Base-by-base conservation (phyloP, 2,797 vertebrate genomes). In the Sebastes matsubarae region DNA sequence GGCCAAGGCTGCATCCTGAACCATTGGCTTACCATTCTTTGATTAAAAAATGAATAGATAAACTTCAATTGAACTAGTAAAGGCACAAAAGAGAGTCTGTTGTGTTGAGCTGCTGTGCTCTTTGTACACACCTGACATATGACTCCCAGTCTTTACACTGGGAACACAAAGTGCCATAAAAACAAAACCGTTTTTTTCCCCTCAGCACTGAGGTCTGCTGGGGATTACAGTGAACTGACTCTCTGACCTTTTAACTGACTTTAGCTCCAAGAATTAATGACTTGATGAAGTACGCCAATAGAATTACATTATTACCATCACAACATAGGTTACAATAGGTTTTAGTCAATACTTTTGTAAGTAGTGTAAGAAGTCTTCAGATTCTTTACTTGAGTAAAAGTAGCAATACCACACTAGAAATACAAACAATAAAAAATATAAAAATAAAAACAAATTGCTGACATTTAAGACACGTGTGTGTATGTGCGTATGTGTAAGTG, bases 71-170 rank as follows among this genome's bases (percentile, higher is more conserved):
- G 77, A 87, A 75, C 67, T 16, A 65, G 18, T 83, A 69, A 84
- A 70, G 38, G 75, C 85, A 86, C 78, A 87, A 83, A 73, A 77
- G 74, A 77, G 74, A 73, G 79, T 75, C 59, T 0, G 34, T 82
- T 90, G 72, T 81, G 76, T 79, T 61, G 77, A 90, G 72, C 85
- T 79, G 71, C 60, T 81, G 79, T 69, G 68, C 67, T 87, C 77
- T 87, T 82, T 90, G 86, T 90, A 80, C 83, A 87, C 90, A 92
- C 81, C 87, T 92, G 94, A 95, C 89, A 94, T 80, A 89, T 87
- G 93, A 95, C 88, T 92, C 91, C 84, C 13, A 12, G 77, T 81
- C 57, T 91, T 88, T 77, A 82, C 89, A 78, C 72, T 79, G 82
- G 72, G 80, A 84, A 88, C 79, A 84, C 52, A 68, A 84, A 81